These are phyloP conservation scores for Drosophila pseudoananassae DNA, from an alignment of 1,140 invertebrate genomes.

Conservation along the genomic window DNA sequence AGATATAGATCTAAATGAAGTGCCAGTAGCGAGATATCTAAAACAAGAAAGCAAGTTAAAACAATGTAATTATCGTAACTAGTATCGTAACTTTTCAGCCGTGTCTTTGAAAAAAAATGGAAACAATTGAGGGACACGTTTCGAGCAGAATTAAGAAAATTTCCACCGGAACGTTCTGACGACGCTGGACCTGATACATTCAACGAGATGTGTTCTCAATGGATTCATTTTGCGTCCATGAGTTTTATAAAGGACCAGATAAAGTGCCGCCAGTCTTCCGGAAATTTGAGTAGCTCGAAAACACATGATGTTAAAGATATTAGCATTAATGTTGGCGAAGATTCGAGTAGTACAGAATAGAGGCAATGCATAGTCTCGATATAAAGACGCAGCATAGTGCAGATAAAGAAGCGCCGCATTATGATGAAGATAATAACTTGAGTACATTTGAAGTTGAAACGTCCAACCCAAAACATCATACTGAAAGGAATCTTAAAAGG, in stretches of 20 bases:
- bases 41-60: too few species aligned
- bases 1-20: too few species aligned
- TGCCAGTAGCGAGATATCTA: too few species aligned
- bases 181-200: not conserved
- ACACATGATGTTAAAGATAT: not conserved
- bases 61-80: too few species aligned
- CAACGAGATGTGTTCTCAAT: slow-evolving; percentile 1
- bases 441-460: slow-evolving; percentile 13
- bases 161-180: slow-evolving; percentile 1
- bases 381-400: not conserved
- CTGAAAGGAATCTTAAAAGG: too few species aligned
- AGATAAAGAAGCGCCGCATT: not conserved
- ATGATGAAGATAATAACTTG: slow-evolving; percentile 6
- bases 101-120: too few species aligned
- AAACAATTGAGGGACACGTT: not conserved
- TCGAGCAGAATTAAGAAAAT: not conserved
- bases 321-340: too few species aligned
- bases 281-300: slow-evolving; percentile 5
- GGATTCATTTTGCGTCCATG: not conserved
- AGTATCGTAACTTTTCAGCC: too few species aligned
- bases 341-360: too few species aligned
- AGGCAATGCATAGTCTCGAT: too few species aligned
- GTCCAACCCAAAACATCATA: not conserved
- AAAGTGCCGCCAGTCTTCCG: slow-evolving; percentile 1
- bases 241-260: not conserved